phyloP scores from a whole-genome alignment of 2,888 invertebrate genomes.

The Hypena proboscidalis region DNA sequence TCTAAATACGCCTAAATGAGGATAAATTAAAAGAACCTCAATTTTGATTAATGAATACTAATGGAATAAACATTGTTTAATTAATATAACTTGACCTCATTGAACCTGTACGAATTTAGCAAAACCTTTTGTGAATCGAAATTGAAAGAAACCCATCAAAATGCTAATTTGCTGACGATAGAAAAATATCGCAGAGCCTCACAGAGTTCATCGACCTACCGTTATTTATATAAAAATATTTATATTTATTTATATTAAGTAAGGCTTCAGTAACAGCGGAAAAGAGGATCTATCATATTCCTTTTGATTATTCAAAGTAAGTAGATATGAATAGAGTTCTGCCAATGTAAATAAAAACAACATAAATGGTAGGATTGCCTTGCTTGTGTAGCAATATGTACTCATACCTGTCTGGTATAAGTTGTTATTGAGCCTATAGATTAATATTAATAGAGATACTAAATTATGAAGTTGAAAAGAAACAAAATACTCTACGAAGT shows the following conservation, averaged over 20 bases:
- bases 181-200: constrained; percentile 12
- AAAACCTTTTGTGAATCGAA: constrained; percentile 8
- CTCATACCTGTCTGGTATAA: too few species aligned
- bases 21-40: too few species aligned
- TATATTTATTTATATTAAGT: constrained; percentile 5
- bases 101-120: constrained; percentile 13
- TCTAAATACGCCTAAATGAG: too few species aligned
- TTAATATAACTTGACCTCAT: constrained; percentile 4
- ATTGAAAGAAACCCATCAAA: constrained; percentile 20
- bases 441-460: too few species aligned
- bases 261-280: constrained; percentile 6
- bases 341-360: too few species aligned
- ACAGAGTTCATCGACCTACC: constrained; percentile 17
- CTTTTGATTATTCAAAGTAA: too few species aligned
- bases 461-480: too few species aligned
- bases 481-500: too few species aligned
- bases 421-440: too few species aligned
- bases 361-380: too few species aligned
- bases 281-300: constrained; percentile 5
- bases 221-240: constrained; percentile 14
- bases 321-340: too few species aligned
- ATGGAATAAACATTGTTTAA: background rate
- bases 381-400: too few species aligned
- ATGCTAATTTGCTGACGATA: constrained; percentile 21
- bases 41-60: background rate